A percentile compares a stretch with the other conserved stretches of the same genome.
Conservation (phyloP, 2,113 vertebrate species). For the Bostrychus sinensis region DNA sequence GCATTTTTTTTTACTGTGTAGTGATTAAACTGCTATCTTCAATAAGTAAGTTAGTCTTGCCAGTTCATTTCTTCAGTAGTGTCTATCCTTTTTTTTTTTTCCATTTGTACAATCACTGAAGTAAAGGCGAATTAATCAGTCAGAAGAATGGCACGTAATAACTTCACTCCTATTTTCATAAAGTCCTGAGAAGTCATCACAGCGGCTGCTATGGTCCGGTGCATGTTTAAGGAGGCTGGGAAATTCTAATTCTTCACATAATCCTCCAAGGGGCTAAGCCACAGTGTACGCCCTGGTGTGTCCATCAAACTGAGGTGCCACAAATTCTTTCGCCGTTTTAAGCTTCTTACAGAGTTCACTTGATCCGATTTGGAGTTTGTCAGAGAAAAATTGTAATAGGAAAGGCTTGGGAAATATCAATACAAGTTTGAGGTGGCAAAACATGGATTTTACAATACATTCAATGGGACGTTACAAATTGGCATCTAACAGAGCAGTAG, state of each 20-base stretch:
- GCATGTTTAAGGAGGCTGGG: slow-evolving; percentile 56
- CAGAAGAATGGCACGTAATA: background rate
- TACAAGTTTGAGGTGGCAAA: background rate
- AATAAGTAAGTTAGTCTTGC: no score
- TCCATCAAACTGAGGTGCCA: slow-evolving; percentile 68
- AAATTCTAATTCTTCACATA: slow-evolving; percentile 69
- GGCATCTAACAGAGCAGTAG: no score
- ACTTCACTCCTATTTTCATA: slow-evolving; percentile 4
- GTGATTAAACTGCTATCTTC: no score
- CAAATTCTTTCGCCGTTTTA: slow-evolving; percentile 72
- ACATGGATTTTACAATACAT: background rate
- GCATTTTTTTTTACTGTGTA: no score
- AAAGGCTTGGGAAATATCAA: background rate
- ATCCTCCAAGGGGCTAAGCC: slow-evolving; percentile 65
- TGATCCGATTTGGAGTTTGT: slow-evolving; percentile 69
- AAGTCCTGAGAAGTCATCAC: slow-evolving; percentile 37
- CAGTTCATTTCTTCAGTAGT: no score
- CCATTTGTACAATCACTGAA: background rate
- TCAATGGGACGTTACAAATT: no score
- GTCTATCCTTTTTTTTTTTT: background rate
- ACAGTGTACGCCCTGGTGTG: slow-evolving; percentile 33
- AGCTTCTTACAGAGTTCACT: slow-evolving; percentile 74
- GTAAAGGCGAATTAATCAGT: background rate
- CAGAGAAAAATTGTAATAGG: slow-evolving; percentile 50
- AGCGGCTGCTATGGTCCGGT: slow-evolving; percentile 13